Percentiles rank a stretch among this genome's conserved stretches.
phyloP scores from a whole-genome alignment of 1,140 invertebrate species.

The Pseudomyrmex flavicornis region DNA sequence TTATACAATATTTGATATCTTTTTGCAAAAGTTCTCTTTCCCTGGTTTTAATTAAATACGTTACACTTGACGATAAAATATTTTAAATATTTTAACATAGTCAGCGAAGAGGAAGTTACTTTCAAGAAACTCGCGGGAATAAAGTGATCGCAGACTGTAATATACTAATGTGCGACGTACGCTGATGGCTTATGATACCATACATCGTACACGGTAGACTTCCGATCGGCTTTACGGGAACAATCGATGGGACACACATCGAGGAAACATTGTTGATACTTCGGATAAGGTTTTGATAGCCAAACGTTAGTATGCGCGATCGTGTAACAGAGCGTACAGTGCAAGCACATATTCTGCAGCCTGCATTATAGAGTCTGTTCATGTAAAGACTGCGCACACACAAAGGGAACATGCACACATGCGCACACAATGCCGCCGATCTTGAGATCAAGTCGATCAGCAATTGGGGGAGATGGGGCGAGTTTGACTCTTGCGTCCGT shows the following conservation, averaged over 20 bases:
- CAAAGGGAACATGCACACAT: too few relatives aligned
- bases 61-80: neutral
- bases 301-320: too few relatives aligned
- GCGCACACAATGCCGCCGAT: neutral
- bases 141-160: neutral
- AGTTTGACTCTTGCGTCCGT: neutral
- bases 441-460: constrained; percentile 3
- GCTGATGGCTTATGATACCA: too few relatives aligned
- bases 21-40: neutral
- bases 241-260: constrained; percentile 25
- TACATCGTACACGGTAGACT: neutral
- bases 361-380: neutral
- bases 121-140: neutral
- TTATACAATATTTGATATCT: neutral
- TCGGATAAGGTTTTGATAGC: neutral
- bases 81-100: too few relatives aligned
- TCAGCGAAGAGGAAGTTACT: too few relatives aligned
- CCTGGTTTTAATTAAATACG: too few relatives aligned
- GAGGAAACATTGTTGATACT: constrained; percentile 38
- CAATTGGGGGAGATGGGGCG: neutral
- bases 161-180: neutral
- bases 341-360: neutral
- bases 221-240: neutral
- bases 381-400: neutral
- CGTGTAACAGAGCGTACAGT: too few relatives aligned